Evolutionary conservation across 2,797 vertebrate species (phyloP), one percentile per base, ranked within the genome.

Genomic region (Argyrosomus regius): DNA sequence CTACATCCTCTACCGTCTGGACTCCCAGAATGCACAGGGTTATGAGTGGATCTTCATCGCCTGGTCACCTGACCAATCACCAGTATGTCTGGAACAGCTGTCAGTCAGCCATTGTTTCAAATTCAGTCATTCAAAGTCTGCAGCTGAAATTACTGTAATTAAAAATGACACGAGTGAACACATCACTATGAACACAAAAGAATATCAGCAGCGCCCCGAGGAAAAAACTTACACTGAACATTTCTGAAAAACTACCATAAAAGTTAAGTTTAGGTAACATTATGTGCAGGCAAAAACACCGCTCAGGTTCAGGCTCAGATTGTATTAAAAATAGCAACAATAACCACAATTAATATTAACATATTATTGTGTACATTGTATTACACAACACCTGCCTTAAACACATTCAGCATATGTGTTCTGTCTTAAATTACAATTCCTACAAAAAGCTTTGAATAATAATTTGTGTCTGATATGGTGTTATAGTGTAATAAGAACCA

Each of bases 31-130:
- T 4, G 96, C 97, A 59, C 98, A 99, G 93, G 98, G 98, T 80
- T 97, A 96, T 0, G 97, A 99, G 92, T 99, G 98, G 98, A 94
- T 99, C 86, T 99, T 99, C 94, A 96, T 99, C 28, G 97, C 98
- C 80, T 99, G 98, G 98, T 99, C 98, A 50, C 98, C 98, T 18
- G 98, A 99, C 90, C 97, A 96, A 78, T 99, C 98, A 75, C 97
- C 97, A 64, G 98, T 99, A 95, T 89, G 97, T 92, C 39, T 60
- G 45, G 2, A 79, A 13, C 16, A 0, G 14, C 20, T 46, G 10
- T 65, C 5, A 57, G 6, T 26, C 16, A 60, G 24, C 31, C 17
- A 39, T 22, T 58, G 12, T 60, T 53, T 56, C 1, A 12, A n/a
- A 6, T 69, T 26, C 6, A 75, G 3, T 18, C 31, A 43, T 26